Conservation (phyloP, 2,113 vertebrate species). For the Vicugna pacos region DNA sequence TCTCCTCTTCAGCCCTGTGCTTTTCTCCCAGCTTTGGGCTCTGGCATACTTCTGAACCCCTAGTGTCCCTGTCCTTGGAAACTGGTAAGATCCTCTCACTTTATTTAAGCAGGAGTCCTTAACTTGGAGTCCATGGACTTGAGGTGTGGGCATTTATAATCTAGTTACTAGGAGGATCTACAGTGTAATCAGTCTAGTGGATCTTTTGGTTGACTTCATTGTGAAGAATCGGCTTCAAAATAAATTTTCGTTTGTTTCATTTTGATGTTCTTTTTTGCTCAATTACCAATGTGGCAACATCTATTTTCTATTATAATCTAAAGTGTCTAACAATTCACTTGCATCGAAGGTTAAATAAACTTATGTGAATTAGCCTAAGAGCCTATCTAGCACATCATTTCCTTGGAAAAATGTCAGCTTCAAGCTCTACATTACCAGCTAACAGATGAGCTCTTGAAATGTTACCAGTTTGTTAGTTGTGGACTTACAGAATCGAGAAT, state of each 20-base stretch:
- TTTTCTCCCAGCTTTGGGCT: not conserved
- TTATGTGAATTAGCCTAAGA: not conserved
- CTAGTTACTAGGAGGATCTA: not conserved
- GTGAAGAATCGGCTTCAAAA: slow-evolving; percentile 35
- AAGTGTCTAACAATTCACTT: not conserved
- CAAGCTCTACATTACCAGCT: not conserved
- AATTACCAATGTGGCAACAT: not conserved
- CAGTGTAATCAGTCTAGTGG: not conserved
- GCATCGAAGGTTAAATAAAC: not conserved
- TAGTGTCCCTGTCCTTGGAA: not conserved
- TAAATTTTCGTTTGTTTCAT: slow-evolving; percentile 35
- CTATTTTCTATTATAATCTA: slow-evolving; percentile 14
- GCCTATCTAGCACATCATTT: not conserved
- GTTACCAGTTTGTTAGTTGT: not conserved
- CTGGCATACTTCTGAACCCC: not conserved
- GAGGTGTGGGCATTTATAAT: not conserved
- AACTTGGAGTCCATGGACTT: not conserved
- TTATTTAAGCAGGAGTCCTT: not conserved
- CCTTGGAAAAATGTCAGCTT: not conserved
- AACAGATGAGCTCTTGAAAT: slow-evolving; percentile 13
- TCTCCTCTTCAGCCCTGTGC: not conserved
- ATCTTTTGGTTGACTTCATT: slow-evolving; percentile 14
- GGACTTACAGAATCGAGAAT: not conserved
- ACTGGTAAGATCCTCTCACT: not conserved
- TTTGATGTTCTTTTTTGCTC: slow-evolving; percentile 40